Evolutionary conservation across 2,888 invertebrate genomes (phyloP), one percentile per base, ranked within the genome.

Genomic region (Oscheius myriophilus): DNA sequence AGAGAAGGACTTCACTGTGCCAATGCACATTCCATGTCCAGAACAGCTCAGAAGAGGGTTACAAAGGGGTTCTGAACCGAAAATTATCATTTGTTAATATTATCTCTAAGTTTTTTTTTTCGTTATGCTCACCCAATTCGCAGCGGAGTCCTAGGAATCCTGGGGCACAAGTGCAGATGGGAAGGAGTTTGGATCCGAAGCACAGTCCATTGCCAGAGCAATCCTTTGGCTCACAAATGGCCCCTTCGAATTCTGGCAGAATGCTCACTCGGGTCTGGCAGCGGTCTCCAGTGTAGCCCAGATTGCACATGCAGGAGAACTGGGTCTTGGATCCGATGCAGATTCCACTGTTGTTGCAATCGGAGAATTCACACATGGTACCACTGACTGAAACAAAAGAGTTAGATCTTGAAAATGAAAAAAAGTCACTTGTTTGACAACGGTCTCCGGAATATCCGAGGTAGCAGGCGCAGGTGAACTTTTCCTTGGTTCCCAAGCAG

Each of bases 331-430:
- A 75, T 33, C 79, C 79, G 33, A 78, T 67, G 55, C 79, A 80
- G 53, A 82, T 70, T 59, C 82, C 82, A 59, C 73, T 70, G 16
- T 72, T 73, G 52, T 79, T 80, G 59, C 82, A 82, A 51, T 82
- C 82, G 12, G 73, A 67, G 16, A 68, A 43, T 42, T 82, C 82
- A 54, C 82, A 82, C 16, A 77, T 72, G 9, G 76, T 78, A 23
- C 79, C 82, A 33, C 70, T 73, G 18, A 75, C 81, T 82, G 69
- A 46, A 75, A 43, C 14, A 41, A 33, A 33, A n/a, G n/a, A n/a
- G n/a, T n/a, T 9, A 33, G 33, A 33, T 33, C n/a, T n/a, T n/a
- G 9, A 33, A 33, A 33, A 6, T 33, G 9, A 9, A 33, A 33
- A 6, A 33, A 9, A 6, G 33, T 33, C 33, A 74, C 75, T 72